phyloP scores from a whole-genome alignment of 2,888 invertebrate species.

The Entomobrya proxima region DNA sequence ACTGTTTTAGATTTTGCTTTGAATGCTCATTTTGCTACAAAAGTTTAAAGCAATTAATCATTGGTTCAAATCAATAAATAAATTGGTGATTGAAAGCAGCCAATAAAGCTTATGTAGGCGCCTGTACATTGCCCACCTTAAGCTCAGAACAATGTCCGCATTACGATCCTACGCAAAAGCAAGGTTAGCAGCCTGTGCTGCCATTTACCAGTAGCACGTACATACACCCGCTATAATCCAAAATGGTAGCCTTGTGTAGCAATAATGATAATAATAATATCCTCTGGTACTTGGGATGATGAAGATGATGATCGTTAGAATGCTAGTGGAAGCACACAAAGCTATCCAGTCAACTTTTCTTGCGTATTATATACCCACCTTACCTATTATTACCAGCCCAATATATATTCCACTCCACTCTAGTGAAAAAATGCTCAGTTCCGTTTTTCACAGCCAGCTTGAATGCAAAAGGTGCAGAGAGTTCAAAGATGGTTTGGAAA shows the following conservation, averaged over 20 bases:
- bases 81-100: background rate
- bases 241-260: slow-evolving; percentile 23
- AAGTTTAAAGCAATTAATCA: too few species aligned
- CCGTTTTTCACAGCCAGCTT: slow-evolving; percentile 4
- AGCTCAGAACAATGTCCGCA: background rate
- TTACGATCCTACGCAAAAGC: slow-evolving; percentile 17
- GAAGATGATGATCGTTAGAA: background rate
- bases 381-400: background rate
- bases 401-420: background rate
- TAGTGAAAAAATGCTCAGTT: background rate
- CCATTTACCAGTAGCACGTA: background rate
- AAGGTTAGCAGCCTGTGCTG: background rate
- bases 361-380: background rate
- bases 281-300: background rate
- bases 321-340: background rate
- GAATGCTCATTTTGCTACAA: too few species aligned
- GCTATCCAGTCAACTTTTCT: too few species aligned
- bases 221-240: background rate
- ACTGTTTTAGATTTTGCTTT: too few species aligned
- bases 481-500: slow-evolving; percentile 7
- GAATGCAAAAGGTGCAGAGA: background rate
- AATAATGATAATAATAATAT: slow-evolving; percentile 32
- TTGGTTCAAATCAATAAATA: background rate
- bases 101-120: too few species aligned
- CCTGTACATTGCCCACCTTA: too few species aligned